These are phyloP conservation scores for Calyptommatus sinebrachiatus DNA, from an alignment of 2,113 vertebrate genomes.

Conservation along the genomic window DNA sequence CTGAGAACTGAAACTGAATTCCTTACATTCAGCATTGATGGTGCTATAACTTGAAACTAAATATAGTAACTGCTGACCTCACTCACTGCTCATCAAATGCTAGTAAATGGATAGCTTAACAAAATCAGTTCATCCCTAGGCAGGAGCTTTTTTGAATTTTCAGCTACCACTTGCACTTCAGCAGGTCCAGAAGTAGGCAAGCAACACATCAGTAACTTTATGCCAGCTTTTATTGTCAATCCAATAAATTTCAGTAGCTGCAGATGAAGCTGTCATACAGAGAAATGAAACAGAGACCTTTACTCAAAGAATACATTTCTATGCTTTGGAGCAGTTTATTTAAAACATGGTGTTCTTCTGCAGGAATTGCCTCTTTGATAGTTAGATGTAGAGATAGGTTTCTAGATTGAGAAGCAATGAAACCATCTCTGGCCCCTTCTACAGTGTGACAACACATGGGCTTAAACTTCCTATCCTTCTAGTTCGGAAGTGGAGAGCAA, in stretches of 20 bases:
- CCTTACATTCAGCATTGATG: not conserved
- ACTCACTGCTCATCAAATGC: not conserved
- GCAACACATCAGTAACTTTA: not conserved
- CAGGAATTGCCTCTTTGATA: not conserved
- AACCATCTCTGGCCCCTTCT: not conserved
- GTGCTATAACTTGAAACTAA: not conserved
- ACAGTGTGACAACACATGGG: not conserved
- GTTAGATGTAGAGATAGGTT: not conserved
- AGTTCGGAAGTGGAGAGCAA: not conserved
- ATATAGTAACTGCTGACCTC: not conserved
- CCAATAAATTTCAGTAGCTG: not conserved
- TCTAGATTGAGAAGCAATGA: not conserved
- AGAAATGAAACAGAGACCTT: not conserved
- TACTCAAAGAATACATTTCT: conserved; percentile 3
- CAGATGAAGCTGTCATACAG: not conserved
- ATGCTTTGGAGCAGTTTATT: not conserved
- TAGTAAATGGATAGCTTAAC: not conserved
- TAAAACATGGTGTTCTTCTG: not conserved
- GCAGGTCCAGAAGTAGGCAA: not conserved
- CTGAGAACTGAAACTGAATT: conserved; percentile 23
- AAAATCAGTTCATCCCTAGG: conserved; percentile 3
- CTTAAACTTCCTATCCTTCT: not conserved
- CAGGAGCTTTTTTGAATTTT: conserved; percentile 5
- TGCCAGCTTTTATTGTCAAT: not conserved
- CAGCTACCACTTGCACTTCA: not conserved